Evolutionary conservation across 2,113 vertebrate genomes (phyloP), one percentile per base, ranked within the genome.

Genomic region (Vireo altiloquus): DNA sequence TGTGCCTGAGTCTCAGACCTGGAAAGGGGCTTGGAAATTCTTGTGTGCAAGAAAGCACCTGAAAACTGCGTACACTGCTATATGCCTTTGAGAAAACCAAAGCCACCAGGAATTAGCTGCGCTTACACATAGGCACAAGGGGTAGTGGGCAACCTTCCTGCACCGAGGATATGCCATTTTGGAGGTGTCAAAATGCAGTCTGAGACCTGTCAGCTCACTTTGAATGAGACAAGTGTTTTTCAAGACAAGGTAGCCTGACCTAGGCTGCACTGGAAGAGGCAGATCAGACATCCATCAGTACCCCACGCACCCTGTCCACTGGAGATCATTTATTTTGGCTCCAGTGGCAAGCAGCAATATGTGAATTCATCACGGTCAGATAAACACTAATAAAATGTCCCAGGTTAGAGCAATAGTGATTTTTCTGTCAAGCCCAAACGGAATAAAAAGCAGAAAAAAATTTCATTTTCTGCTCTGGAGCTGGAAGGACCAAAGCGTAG

Each of bases 351-450:
- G 75, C 11, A 85, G 54, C 69, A 84, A 40, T 71, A 72, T 37
- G 27, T 64, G 79, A 86, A 94, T 96, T 89, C 83, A 87, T 89
- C 94, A 90, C 3, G 4, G 90, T 78, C 86, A 83, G 92, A 94
- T 90, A 90, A 93, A 61, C 80, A 84, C 86, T 94, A 93, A 94
- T 78, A 94, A 90, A 93, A 71, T 21, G 72, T 84, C 76, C 49
- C 49, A 89, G 18, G 46, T 68, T 87, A 76, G 28, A 82, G 82
- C 49, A 81, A 65, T 35, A 94, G 82, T 33, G 76, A 92, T 87
- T 95, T 90, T 94, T 86, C 80, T 89, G 77, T 89, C 90, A 93
- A 81, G 82, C 25, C 3, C 69, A 71, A 83, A 68, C 44, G 52
- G 54, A 93, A 79, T 42, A 87, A 75, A 88, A 92, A 95, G 82